Evolutionary conservation across 2,888 invertebrate genomes (phyloP), one percentile per base, ranked within the genome.

Genomic region (Drosophila fulvimacula): DNA sequence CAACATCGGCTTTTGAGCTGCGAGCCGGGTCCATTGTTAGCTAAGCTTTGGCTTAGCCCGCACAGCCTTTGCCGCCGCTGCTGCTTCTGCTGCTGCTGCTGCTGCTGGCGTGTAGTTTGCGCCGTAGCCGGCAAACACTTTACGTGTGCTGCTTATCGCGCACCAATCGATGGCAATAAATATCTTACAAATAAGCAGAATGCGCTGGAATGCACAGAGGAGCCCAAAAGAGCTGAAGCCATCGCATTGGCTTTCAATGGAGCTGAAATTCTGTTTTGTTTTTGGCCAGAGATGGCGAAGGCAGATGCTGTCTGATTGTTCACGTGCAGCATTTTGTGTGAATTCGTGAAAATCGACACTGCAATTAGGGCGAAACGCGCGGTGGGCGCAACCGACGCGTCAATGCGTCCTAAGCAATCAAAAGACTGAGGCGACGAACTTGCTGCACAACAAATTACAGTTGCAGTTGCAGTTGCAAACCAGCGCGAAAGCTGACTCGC

Each of bases 111-210:
- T 60, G 74, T 63, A 64, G 44, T 46, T 36, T 71, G 63, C 68
- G 46, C 52, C 71, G 68, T 56, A 69, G 34, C 56, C 56, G 53
- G 79, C 80, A 79, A 88, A 91, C 91, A 90, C 91, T 91, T 90
- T 91, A 91, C 90, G 91, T 92, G 91, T 91, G 90, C 81, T 81
- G 82, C 90, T 91, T 92, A 92, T 92, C 92, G 89, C 82, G 86
- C 84, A 80, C 82, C 92, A 91, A 92, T 92, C 92, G 90, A 90
- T 90, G 91, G 92, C 92, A 92, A 92, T 92, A 92, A 92, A 92
- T 92, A 92, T 92, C 92, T 92, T 92, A 92, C 92, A 92, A 92
- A 92, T 92, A 92, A 92, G 91, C 91, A 92, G 91, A 92, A 92
- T 92, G 92, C 91, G 91, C 90, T 90, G 92, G 91, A 91, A 91